Percentiles rank a stretch among this genome's conserved stretches.
phyloP scores from a whole-genome alignment of 2,797 vertebrate genomes.

The Danio albolineatus region DNA sequence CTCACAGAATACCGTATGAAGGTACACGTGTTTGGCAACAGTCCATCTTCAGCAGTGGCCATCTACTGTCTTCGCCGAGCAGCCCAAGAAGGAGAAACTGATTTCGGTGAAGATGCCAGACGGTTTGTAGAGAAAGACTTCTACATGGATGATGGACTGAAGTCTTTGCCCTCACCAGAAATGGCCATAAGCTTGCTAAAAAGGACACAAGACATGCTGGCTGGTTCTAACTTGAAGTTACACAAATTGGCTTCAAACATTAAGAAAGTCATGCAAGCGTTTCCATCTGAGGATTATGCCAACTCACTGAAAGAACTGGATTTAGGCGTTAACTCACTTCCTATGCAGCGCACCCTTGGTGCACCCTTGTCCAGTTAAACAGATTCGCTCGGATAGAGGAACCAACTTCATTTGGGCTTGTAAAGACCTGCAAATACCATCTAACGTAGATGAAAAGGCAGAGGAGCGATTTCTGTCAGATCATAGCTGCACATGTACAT shows the following conservation, averaged over 20 bases:
- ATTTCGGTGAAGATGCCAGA: too few species aligned
- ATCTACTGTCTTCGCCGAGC: too few species aligned
- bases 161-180: background rate
- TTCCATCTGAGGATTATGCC: background rate
- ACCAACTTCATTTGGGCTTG: too few species aligned
- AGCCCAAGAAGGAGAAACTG: too few species aligned
- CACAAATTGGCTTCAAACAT: background rate
- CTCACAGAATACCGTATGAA: background rate
- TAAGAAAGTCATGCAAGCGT: background rate
- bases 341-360: background rate
- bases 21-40: background rate
- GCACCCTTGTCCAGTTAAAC: too few species aligned
- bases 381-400: too few species aligned
- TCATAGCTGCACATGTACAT: too few species aligned
- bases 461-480: too few species aligned
- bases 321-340: background rate
- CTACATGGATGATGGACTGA: too few species aligned
- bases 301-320: background rate
- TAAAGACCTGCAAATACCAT: too few species aligned
- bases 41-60: background rate
- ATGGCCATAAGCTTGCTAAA: background rate
- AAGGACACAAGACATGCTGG: slow-evolving; percentile 1
- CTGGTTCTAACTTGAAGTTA: background rate
- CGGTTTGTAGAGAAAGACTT: background rate
- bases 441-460: too few species aligned